Conservation (phyloP, 1,140 invertebrate genomes). For the Ceratina japonica region DNA sequence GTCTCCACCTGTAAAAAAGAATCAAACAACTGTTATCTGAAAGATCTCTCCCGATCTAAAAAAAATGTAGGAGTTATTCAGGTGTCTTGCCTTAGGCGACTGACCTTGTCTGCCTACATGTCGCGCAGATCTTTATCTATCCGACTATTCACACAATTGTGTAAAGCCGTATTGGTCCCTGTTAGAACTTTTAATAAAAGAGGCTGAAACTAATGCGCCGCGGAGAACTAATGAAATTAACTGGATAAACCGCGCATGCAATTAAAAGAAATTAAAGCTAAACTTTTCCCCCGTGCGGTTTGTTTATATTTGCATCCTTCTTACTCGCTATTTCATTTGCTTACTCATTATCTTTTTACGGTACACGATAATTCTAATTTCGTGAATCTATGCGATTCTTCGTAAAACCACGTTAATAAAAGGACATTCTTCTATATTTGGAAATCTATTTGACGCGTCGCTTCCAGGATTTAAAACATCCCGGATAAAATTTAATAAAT, state of each 20-base stretch:
- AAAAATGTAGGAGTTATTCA: no score
- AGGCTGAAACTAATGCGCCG: not conserved
- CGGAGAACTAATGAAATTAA: not conserved
- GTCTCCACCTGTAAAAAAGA: no score
- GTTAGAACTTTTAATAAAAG: not conserved
- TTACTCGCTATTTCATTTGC: not conserved
- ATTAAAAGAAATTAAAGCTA: slow-evolving; percentile 13
- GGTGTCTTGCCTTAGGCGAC: no score
- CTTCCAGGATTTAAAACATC: not conserved
- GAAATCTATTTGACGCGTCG: not conserved
- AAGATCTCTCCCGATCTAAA: no score
- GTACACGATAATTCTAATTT: not conserved
- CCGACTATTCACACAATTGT: no score
- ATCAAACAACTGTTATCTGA: no score
- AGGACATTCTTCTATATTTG: not conserved
- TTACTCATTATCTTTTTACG: not conserved
- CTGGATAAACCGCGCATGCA: not conserved
- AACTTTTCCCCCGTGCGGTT: not conserved
- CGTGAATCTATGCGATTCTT: not conserved
- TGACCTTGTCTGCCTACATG: no score
- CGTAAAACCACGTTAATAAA: not conserved
- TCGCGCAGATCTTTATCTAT: no score
- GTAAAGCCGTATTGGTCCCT: no score
- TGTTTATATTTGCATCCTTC: not conserved
- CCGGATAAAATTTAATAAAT: not conserved